Evolutionary conservation across 2,888 invertebrate species (phyloP).

Genomic region (Byasa hedistus): DNA sequence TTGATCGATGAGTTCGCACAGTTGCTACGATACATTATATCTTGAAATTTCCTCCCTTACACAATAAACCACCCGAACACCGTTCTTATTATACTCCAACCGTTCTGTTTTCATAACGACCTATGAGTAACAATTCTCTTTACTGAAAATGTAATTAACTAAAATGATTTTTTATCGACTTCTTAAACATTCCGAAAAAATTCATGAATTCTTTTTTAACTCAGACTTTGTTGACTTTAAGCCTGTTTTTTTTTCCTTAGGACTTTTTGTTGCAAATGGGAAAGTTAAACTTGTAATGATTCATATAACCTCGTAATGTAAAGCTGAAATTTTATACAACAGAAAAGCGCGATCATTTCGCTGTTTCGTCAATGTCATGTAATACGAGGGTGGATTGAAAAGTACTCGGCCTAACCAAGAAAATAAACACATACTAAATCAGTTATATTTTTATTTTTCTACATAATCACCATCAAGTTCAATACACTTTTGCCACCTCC

Average conservation of each 20-base stretch:
- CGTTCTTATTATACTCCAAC: constrained; percentile 51
- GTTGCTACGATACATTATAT: constrained; percentile 59
- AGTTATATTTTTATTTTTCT: too few species aligned
- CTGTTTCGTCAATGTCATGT: too few species aligned
- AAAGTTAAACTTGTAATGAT: constrained; percentile 64
- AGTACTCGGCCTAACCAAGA: too few species aligned
- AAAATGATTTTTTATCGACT: constrained; percentile 52
- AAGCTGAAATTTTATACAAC: too few species aligned
- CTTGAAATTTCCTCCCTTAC: constrained; percentile 43
- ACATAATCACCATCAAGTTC: too few species aligned
- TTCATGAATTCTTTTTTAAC: constrained; percentile 39
- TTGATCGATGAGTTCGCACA: constrained; percentile 67
- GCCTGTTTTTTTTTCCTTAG: constrained; percentile 40
- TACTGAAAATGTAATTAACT: constrained; percentile 55
- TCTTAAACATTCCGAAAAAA: constrained; percentile 48
- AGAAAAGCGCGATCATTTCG: too few species aligned
- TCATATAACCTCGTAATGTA: neutral
- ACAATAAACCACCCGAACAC: constrained; percentile 35
- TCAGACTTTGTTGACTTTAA: constrained; percentile 37
- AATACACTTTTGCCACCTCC: too few species aligned
- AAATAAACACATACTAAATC: too few species aligned
- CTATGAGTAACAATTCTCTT: constrained; percentile 56
- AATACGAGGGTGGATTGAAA: too few species aligned
- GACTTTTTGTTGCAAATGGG: constrained; percentile 45
- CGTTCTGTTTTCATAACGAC: constrained; percentile 46